Evolutionary conservation across 1,140 invertebrate genomes (phyloP), one percentile per base, ranked within the genome.

Genomic region (Cyrtorhinus lividipennis): DNA sequence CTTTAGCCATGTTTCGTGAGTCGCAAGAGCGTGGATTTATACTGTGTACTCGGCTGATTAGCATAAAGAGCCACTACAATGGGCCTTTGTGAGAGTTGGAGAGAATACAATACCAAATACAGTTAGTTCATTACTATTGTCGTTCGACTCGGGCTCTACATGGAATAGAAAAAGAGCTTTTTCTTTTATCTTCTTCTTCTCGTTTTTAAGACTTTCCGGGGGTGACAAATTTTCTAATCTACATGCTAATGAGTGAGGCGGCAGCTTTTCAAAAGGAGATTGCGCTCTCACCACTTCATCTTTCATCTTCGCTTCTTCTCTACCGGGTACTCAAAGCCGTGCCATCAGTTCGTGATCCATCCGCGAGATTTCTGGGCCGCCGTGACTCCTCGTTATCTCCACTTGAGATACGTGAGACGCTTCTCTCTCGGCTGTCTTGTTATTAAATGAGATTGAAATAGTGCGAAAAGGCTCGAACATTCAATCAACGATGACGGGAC

Each of bases 51-150:
- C 22, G 20, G 24, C 24, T 57, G 58, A 59, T 59, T 59, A 59
- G 58, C 58, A 59, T 59, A 59, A 27, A n/a, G 58, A 59, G 58
- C 58, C n/a, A 23, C 48, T 26, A 59, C 58, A 59, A 59, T 59
- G 58, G 58, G n/a, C n/a, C 58, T 59, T 26, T 59, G 26, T 30
- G 48, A n/a, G 48, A 22, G 8, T 22, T 15, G 48, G 48, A 44
- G 38, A n/a, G 38, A 20, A 22, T 53, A 15, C 48, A 53, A 53
- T 53, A 53, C 48, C 48, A 53, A 53, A 53, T 53, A 53, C 48
- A 53, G 48, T 53, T 53, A 53, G 48, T 53, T 53, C 48, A 53
- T 53, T 53, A 53, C 48, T 22, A 22, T 53, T 22, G 48, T 53
- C 48, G 48, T 20, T 5, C 8, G 18, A 38, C 30, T 15, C 5